Percentiles rank a stretch among this genome's conserved stretches.
Evolutionary conservation across 30 jellyfish, hydroid and myxozoan species (phyloP).

Genomic region (Aurelia sp.): DNA sequence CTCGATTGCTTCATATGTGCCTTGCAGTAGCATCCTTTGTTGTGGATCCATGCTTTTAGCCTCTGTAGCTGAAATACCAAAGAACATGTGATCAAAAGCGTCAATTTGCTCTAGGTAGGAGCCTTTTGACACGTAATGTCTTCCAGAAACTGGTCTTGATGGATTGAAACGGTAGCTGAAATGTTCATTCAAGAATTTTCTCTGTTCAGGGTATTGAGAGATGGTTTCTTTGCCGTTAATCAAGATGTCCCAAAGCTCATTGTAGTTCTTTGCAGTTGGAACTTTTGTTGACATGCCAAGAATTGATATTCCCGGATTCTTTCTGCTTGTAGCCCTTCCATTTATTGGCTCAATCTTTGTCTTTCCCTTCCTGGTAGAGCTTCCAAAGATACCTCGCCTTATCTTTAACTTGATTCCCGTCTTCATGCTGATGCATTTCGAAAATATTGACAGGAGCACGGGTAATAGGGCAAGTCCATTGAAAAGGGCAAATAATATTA

Average conservation of each 20-base stretch:
- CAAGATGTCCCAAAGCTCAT: conserved; percentile 26
- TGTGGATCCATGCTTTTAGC: conserved; percentile 82
- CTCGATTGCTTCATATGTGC: conserved; percentile 65
- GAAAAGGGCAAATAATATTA: conserved; percentile 55
- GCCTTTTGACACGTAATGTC: conserved; percentile 57
- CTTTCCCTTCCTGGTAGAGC: too few relatives aligned
- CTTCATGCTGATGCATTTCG: conserved; percentile 1
- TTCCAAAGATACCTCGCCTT: too few relatives aligned
- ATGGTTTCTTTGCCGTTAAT: conserved; percentile 27
- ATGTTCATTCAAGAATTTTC: conserved; percentile 28
- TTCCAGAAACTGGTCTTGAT: conserved; percentile 66
- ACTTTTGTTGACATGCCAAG: conserved; percentile 62
- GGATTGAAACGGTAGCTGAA: conserved; percentile 56
- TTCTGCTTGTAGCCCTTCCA: background rate
- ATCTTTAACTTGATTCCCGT: too few relatives aligned
- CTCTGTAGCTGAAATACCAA: conserved; percentile 72
- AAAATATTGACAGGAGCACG: conserved; percentile 45
- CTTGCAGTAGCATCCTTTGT: conserved; percentile 63
- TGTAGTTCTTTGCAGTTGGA: conserved; percentile 55
- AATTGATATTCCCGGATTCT: conserved; percentile 7
- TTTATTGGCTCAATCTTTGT: too few relatives aligned
- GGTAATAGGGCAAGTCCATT: conserved; percentile 69
- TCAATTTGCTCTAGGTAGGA: conserved; percentile 65
- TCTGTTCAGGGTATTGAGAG: conserved; percentile 50
- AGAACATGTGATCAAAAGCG: conserved; percentile 52